Conservation (phyloP, 2,113 vertebrate genomes). For the Reinhardtius hippoglossoides region DNA sequence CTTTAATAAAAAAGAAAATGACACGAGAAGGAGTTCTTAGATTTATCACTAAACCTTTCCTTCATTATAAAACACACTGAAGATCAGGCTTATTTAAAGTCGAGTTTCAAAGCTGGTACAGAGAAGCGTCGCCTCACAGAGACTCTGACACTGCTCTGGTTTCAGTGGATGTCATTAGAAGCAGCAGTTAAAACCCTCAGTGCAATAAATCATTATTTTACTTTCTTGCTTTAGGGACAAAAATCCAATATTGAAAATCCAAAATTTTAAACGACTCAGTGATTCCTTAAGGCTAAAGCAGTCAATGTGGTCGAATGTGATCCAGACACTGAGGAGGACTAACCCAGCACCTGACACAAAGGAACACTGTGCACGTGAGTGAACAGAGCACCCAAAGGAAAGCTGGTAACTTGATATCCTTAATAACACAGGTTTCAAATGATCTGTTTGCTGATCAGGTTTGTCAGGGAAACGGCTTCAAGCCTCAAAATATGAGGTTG, state of each 20-base stretch:
- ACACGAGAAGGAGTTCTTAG: neutral
- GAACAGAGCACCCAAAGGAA: neutral
- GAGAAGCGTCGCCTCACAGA: neutral
- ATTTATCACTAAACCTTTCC: neutral
- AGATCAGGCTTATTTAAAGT: constrained; percentile 4
- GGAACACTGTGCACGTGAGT: neutral
- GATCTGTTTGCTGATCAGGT: constrained; percentile 34
- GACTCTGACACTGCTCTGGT: constrained; percentile 13
- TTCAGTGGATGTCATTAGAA: constrained; percentile 10
- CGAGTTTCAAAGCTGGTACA: neutral
- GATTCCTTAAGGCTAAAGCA: constrained; percentile 49
- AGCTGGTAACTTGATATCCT: constrained; percentile 20
- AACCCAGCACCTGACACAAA: constrained; percentile 24
- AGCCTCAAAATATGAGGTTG: constrained; percentile 1
- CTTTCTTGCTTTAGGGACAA: constrained; percentile 38
- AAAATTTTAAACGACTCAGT: constrained; percentile 58
- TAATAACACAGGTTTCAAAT: constrained; percentile 15
- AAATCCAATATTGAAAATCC: constrained; percentile 62
- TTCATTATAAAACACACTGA: neutral
- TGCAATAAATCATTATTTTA: constrained; percentile 59
- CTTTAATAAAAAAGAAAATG: neutral
- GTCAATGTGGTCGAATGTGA: constrained; percentile 34
- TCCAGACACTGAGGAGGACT: constrained; percentile 35
- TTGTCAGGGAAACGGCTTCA: constrained; percentile 35
- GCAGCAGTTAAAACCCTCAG: constrained; percentile 35